Conservation (phyloP, 2,888 invertebrate genomes). For the Patella pellucida region DNA sequence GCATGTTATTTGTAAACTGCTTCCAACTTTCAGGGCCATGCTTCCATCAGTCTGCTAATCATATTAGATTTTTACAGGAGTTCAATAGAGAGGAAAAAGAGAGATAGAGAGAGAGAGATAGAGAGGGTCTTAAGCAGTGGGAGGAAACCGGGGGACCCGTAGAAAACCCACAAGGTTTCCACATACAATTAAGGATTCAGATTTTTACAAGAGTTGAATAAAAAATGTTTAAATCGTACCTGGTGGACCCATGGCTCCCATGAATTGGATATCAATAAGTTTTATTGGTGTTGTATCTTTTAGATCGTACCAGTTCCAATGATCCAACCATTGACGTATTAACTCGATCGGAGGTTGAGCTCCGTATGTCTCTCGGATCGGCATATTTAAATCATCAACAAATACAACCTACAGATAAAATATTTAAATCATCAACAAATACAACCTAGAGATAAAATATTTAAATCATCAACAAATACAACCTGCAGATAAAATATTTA, state of each 20-base stretch:
- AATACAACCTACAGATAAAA: slow-evolving; percentile 80
- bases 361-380: slow-evolving; percentile 88
- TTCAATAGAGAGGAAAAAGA: no score
- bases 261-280: slow-evolving; percentile 70
- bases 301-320: slow-evolving; percentile 71
- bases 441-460: background rate
- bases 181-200: no score
- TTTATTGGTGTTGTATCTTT: slow-evolving; percentile 70
- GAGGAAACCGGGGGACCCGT: no score
- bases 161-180: no score
- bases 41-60: no score
- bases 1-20: no score
- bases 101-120: no score
- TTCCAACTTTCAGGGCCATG: no score
- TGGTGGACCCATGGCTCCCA: slow-evolving; percentile 71
- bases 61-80: no score
- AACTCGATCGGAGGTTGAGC: slow-evolving; percentile 96
- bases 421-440: no score
- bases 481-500: slow-evolving; percentile 73
- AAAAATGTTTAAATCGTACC: slow-evolving; percentile 46
- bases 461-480: slow-evolving; percentile 83
- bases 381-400: slow-evolving; percentile 97
- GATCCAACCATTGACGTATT: slow-evolving; percentile 74
- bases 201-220: no score
- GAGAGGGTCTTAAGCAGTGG: no score